Evolutionary conservation across 2,888 invertebrate genomes (phyloP), one percentile per base, ranked within the genome.

Genomic region (Drosophila ustulata): DNA sequence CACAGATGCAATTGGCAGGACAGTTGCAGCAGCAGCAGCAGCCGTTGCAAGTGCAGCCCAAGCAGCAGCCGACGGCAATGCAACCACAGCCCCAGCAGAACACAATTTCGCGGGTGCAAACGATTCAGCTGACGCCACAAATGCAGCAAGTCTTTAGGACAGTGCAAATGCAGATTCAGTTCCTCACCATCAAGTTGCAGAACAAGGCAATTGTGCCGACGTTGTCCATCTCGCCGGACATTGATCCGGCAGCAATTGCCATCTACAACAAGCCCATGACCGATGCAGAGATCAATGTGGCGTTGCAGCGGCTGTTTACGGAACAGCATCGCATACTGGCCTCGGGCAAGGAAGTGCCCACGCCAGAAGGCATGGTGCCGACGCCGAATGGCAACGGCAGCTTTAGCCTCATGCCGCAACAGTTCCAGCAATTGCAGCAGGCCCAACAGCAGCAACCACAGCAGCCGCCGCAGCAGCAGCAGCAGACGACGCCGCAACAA

Each of bases 301-400:
- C 94, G 8, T 86, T 95, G 51, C 93, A 94, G 66, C 93, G 94
- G 75, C 91, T 96, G 34, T 94, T 95, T 78, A 93, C 94, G 62
- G 95, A 96, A 73, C 96, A 96, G 86, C 94, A 95, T 71, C 95
- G 95, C 87, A 96, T 96, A 72, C 89, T 96, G 71, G 94, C 95
- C 0, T 94, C 95, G 9, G 96, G 96, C 7, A 96, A 96, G 91
- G 92, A 95, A 69, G 93, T 95, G 76, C 94, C 94, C 6, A 94
- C 94, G 6, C 92, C 91, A 1, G 91, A 92, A 39, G 89, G 85
- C 5, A 89, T 90, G 75, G 93, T 93, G 58, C 93, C 92, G 4
- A 91, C 92, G 25, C 92, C 91, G 6, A 89, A 89, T 64, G 84
- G 86, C 6, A 89, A 78, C 53, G 86, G 82, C 41, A 85, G 81